Base-by-base conservation (phyloP, 2,888 invertebrate genomes). In the Ommatoiulus sabulosus region DNA sequence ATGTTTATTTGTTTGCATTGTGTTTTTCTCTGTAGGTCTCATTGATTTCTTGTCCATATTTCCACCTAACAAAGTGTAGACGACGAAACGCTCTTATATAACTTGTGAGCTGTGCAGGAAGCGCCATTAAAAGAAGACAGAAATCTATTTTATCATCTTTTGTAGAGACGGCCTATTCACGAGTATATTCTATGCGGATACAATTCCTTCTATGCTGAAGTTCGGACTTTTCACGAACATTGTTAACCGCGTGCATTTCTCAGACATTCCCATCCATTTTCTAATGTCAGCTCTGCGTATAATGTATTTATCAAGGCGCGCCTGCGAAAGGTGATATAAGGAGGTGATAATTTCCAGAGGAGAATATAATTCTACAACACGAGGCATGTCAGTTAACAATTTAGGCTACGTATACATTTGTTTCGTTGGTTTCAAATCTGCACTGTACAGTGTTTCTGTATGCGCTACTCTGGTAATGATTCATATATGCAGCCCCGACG, bases 91-190 rank as follows among this genome's bases (percentile, higher is more conserved):
- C 20, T 6, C 72, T 72, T 72, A 8, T 17, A 24, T 24, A 24
- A 1, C 7, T 72, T 72, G 72, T 20, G 10, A 24, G n/a, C 5
- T 72, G 72, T 20, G n/a, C 72, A 72, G 72, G 72, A 72, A 72
- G 72, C 57, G n/a, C 57, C 57, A 63, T 63, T 63, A n/a, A n/a
- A 63, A 17, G 57, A 63, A 63, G n/a, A 2, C 72, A 72, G 24
- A 72, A 72, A 72, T 72, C 72, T 10, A 24, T 72, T 72, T 72
- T 72, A 17, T 72, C 72, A 72, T 72, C 72, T 72, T 72, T 72
- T 24, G 72, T 72, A n/a, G 63, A 72, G 24, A 24, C 72, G 6
- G n/a, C 63, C 63, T n/a, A 63, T 63, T 63, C 63, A 63, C 5
- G 5, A 63, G 63, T n/a, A n/a, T 63, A n/a, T 63, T 63, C 63